Conservation (phyloP, 2,888 invertebrate genomes). For the Pyrrhia umbra region DNA sequence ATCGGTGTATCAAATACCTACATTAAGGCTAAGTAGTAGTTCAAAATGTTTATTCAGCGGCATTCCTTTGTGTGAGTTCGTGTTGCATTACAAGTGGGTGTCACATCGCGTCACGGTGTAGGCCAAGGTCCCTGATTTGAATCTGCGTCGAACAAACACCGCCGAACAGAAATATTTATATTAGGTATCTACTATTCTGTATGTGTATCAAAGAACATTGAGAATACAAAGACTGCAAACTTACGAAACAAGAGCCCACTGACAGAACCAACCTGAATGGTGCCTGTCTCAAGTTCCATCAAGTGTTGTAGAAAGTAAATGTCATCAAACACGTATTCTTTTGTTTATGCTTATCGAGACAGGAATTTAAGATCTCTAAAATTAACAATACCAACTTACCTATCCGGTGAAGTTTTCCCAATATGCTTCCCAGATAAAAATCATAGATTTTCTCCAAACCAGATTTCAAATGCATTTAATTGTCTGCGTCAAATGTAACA, state of each 20-base stretch:
- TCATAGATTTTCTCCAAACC: background rate
- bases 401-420: background rate
- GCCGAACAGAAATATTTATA: conserved; percentile 30
- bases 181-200: conserved; percentile 11
- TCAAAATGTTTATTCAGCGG: conserved; percentile 68
- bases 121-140: conserved; percentile 70
- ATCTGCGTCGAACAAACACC: conserved; percentile 45
- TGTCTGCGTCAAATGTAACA: background rate
- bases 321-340: no score
- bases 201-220: background rate
- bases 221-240: background rate
- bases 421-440: background rate
- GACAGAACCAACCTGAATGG: no score
- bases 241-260: background rate
- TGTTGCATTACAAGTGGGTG: conserved; percentile 75
- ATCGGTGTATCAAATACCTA: conserved; percentile 25
- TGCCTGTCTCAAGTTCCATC: background rate
- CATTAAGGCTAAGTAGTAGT: conserved; percentile 47
- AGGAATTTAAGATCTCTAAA: background rate
- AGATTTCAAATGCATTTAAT: background rate
- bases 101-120: conserved; percentile 67
- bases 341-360: no score
- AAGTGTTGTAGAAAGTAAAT: background rate
- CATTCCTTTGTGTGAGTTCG: conserved; percentile 67
- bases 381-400: background rate